Evolutionary conservation across 2,797 vertebrate species (phyloP), one percentile per base, ranked within the genome.

Genomic region (Philypnodon macrostomus): DNA sequence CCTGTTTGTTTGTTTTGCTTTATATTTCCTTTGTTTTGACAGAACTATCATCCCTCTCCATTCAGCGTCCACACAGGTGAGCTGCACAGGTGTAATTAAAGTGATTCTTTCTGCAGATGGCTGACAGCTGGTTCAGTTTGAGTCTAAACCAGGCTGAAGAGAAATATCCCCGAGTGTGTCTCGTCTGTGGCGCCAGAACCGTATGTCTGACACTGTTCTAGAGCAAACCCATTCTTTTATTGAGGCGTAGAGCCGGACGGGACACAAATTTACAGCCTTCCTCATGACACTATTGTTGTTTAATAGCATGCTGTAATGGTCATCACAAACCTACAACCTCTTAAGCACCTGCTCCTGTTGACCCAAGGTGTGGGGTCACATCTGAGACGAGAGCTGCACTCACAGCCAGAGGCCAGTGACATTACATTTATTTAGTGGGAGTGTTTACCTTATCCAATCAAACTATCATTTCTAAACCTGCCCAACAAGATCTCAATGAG

Each of bases 181-280:
- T 73, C 49, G 16, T 48, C 45, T 45, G 33, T 77, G 85, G 83
- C 83, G 79, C 85, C 87, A 83, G 73, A 53, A n/a, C 52, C 32
- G 32, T 48, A 31, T 21, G 15, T 9, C 65, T 85, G 73, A 73
- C 63, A 47, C 71, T 70, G 65, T 72, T 68, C 42, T 55, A 51
- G 60, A 52, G 50, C 68, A 78, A 74, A 34, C 32, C 55, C 46
- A 42, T 34, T 65, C 37, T 71, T 72, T 70, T 37, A 70, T 65
- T 37, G 73, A 77, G 70, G 80, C 44, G 23, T 58, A 69, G 32
- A 63, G 49, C 64, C 51, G 12, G 12, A 53, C 26, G 46, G 44
- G 52, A 55, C 32, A 50, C 34, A 29, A 47, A 67, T 75, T 76
- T 62, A 69, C 50, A 31, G 53, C 60, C 63, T 50, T 27, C 16